Base-by-base conservation (phyloP, 2,888 invertebrate genomes). In the Synanthedon andrenaeformis region DNA sequence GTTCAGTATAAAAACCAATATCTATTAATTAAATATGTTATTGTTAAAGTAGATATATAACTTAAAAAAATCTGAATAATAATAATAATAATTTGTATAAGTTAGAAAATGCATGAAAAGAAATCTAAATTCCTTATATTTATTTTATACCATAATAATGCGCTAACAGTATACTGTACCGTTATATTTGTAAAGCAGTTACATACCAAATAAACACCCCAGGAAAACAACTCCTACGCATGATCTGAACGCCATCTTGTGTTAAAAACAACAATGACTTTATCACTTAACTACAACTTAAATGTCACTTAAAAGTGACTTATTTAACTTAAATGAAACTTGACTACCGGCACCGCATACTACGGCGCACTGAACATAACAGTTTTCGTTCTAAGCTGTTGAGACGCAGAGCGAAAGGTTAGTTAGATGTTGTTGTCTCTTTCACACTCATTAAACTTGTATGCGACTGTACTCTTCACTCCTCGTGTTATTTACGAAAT, bases 361-460 rank as follows among this genome's bases (percentile, higher is more conserved):
- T 73, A 74, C 66, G 67, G 74, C 72, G 76, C 76, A 86, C 84
- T 86, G 86, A 76, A 74, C 75, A 78, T 74, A 79, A 76, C 76
- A 79, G 65, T 80, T 81, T 83, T 81, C 78, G 73, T 76, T 79
- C 81, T 82, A 80, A 82, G 76, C 74, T 72, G 72, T 64, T 67
- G 67, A 64, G 66, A 72, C 64, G 64, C 70, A 69, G 63, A 76
- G 85, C 79, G 85, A 86, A 85, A 86, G 86, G 86, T 79, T 79
- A 74, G 68, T 65, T 66, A 70, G 63, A 62, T 70, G 62, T 59
- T 59, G 55, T 67, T 59, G 54, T 79, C 86, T 71, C 74, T 54
- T 61, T 82, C 69, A 45, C 66, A 58, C 57, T 48, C 52, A 45
- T 17, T 51, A 51, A 54, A 57, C 55, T 54, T 55, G 49, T 57